These are phyloP conservation scores for Mechanitis messenoides DNA, from an alignment of 2,888 invertebrate genomes.

Conservation along the genomic window DNA sequence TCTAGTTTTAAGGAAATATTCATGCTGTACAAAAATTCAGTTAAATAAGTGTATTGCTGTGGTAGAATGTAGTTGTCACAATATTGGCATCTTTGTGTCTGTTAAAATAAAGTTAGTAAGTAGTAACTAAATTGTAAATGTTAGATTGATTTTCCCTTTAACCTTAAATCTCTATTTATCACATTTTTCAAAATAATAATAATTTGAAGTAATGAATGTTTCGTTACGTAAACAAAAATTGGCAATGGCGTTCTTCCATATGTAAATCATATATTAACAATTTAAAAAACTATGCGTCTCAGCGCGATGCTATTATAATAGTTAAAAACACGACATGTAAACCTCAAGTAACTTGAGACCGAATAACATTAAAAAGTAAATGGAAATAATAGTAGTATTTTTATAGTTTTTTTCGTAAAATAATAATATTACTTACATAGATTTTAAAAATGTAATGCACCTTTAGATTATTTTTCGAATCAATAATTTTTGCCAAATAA, in stretches of 20 bases:
- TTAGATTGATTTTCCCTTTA: background rate
- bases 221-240: background rate
- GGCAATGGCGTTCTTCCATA: background rate
- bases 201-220: constrained; percentile 4
- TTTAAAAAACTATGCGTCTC: background rate
- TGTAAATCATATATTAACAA: background rate
- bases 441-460: too few species aligned
- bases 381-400: too few species aligned
- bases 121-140: constrained; percentile 2
- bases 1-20: constrained; percentile 15
- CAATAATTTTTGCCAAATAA: too few species aligned
- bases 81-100: background rate
- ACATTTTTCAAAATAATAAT: constrained; percentile 6
- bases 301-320: background rate
- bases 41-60: constrained; percentile 9
- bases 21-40: constrained; percentile 10
- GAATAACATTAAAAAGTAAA: too few species aligned
- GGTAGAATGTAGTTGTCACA: background rate
- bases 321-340: background rate
- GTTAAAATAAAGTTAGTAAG: background rate
- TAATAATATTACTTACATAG: too few species aligned
- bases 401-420: too few species aligned
- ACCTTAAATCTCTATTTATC: constrained; percentile 7
- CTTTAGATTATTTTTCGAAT: too few species aligned
- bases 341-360: too few species aligned